These are phyloP conservation scores for Lamprotornis superbus DNA, from an alignment of 2,113 vertebrate genomes.

Conservation along the genomic window DNA sequence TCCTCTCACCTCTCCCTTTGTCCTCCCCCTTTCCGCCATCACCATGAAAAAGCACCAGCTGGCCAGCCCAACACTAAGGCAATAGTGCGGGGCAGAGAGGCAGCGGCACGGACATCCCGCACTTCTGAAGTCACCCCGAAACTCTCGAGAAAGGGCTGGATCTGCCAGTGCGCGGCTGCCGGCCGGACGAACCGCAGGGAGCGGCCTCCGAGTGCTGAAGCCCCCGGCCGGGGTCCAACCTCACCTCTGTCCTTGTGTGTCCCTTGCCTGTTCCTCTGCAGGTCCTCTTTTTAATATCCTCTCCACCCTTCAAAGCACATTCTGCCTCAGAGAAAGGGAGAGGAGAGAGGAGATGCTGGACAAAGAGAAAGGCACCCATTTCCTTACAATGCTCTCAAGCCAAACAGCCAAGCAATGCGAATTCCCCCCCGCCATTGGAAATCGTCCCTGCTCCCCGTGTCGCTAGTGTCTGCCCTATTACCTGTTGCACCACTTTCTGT, in stretches of 20 bases:
- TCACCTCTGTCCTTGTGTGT: not conserved
- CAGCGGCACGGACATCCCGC: not conserved
- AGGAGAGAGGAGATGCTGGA: not conserved
- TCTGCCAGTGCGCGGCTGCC: not conserved
- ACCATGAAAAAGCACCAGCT: not conserved
- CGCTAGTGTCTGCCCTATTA: not conserved
- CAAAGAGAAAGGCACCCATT: not conserved
- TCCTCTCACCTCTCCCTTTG: not conserved
- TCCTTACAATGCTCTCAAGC: not conserved
- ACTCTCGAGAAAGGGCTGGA: not conserved
- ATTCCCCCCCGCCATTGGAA: not conserved
- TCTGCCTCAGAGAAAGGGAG: not conserved
- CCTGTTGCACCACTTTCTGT: constrained; percentile 40
- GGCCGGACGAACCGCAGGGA: not conserved
- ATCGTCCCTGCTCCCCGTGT: not conserved
- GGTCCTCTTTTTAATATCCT: not conserved
- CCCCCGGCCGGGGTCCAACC: not conserved
- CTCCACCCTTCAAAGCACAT: not conserved
- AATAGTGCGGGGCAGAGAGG: not conserved
- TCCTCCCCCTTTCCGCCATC: not conserved
- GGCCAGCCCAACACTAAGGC: not conserved
- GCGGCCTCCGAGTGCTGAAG: not conserved
- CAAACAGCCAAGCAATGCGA: not conserved
- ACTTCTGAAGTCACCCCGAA: not conserved
- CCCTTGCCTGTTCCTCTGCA: not conserved